Evolutionary conservation across 2,888 invertebrate species (phyloP).

Genomic region (Micoletzkya japonica): DNA sequence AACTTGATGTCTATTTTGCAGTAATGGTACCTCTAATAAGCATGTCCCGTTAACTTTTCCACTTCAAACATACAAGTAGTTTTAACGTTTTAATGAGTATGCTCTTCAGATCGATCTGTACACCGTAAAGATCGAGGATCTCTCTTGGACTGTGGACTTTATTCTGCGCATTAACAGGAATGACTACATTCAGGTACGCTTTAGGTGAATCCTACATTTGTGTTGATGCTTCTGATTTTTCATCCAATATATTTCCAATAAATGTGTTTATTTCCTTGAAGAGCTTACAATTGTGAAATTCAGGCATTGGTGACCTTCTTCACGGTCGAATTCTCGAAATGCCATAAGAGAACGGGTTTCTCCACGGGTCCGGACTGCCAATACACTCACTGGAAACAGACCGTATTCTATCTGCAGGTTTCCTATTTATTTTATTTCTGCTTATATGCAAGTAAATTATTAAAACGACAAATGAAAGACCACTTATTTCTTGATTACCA

Average conservation of each 20-base stretch:
- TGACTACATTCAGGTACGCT: conserved; percentile 63
- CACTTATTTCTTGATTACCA: no score
- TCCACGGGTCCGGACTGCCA: conserved; percentile 93
- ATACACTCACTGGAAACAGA: conserved; percentile 99
- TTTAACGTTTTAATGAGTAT: not conserved
- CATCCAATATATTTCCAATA: no score
- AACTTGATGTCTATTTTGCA: not conserved
- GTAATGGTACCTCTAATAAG: no score
- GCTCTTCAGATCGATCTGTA: conserved; percentile 82
- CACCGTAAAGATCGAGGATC: conserved; percentile 90
- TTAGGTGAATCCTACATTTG: no score
- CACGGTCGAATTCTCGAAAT: conserved; percentile 98
- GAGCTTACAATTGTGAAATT: no score
- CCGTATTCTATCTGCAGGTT: conserved; percentile 89
- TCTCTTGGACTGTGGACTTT: conserved; percentile 84
- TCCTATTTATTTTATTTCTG: not conserved
- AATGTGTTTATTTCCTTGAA: no score
- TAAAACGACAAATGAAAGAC: not conserved
- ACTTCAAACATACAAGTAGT: no score
- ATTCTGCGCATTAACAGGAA: conserved; percentile 65
- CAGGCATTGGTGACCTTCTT: conserved; percentile 97
- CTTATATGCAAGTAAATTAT: not conserved
- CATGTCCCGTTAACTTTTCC: no score
- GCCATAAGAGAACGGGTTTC: conserved; percentile 96
- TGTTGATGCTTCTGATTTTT: no score